Evolutionary conservation across 2,797 vertebrate species (phyloP), one percentile per base, ranked within the genome.

Genomic region (Helostoma temminkii): DNA sequence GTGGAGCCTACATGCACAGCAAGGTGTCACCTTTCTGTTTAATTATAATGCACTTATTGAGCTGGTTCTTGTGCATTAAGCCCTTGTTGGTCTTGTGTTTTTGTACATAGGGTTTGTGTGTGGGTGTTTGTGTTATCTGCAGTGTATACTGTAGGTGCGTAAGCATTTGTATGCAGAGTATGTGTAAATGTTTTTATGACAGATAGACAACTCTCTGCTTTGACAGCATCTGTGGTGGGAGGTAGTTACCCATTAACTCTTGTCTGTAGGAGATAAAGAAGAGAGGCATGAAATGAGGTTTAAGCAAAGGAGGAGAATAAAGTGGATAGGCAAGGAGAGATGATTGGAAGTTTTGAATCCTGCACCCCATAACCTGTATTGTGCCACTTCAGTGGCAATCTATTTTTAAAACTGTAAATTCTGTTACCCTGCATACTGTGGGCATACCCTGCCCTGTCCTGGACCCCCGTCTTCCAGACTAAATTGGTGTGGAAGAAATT

Each of bases 181-280:
- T 28, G 21, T 24, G 9, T 18, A 25, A 28, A 26, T 55, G 45
- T 32, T 67, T 46, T 19, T 3, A n/a, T n/a, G n/a, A 43, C 16
- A 32, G 15, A 30, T 45, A 9, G 26, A 42, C 7, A 50, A 5
- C 30, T 43, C 21, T 62, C 36, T 32, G 26, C 24, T 71, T 39
- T 82, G 74, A 83, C 39, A 62, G 61, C 76, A 76, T 52, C 57
- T 68, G 59, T 65, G 76, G 43, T 77, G 75, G 73, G 66, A 80
- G 53, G 16, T 47, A 45, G 61, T 62, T 52, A 56, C 4, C 54
- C 39, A 43, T 58, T 58, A 45, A 54, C 75, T 14, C 32, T 63
- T 54, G 53, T 70, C 48, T 74, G 21, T 60, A 5, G 22, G 9
- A n/a, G 1, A n/a, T 3, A 12, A 22, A 52, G 24, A 47, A 49